Evolutionary conservation across 35 echinoderm and acorn worm species (phyloP).

Genomic region (Apostichopus japonicus): DNA sequence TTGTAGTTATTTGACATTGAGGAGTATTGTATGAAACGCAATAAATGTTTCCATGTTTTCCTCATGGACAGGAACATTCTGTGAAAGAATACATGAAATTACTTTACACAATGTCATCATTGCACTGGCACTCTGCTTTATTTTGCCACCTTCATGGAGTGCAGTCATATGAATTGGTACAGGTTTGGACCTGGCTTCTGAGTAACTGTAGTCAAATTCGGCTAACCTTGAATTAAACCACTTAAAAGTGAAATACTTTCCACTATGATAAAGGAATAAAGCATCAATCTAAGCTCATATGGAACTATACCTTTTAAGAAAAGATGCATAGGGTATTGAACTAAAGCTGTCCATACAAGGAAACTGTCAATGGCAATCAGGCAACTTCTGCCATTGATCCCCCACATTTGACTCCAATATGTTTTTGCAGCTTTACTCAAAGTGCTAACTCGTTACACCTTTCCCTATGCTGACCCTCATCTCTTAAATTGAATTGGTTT

Average conservation of each 20-base stretch:
- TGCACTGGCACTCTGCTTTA: conserved; percentile 68
- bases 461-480: conserved; percentile 58
- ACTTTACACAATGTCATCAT: conserved; percentile 56
- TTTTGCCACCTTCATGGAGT: conserved; percentile 37
- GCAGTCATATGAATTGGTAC: conserved; percentile 38
- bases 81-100: conserved; percentile 61
- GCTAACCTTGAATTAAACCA: conserved; percentile 68
- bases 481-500: conserved; percentile 45
- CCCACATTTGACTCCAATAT: conserved; percentile 82
- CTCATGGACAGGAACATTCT: conserved; percentile 54
- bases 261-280: conserved; percentile 50
- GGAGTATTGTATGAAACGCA: neutral
- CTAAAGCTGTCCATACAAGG: conserved; percentile 41
- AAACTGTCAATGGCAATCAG: conserved; percentile 54
- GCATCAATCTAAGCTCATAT: conserved; percentile 61
- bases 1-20: conserved; percentile 44
- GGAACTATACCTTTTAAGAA: conserved; percentile 75
- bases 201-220: conserved; percentile 58
- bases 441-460: conserved; percentile 19
- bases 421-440: conserved; percentile 28
- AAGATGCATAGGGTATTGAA: conserved; percentile 79
- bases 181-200: conserved; percentile 28
- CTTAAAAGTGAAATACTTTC: conserved; percentile 64
- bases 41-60: conserved; percentile 53
- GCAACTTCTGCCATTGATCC: conserved; percentile 70